phyloP scores from a whole-genome alignment of 2,797 vertebrate genomes.

The Discoglossus pictus region DNA sequence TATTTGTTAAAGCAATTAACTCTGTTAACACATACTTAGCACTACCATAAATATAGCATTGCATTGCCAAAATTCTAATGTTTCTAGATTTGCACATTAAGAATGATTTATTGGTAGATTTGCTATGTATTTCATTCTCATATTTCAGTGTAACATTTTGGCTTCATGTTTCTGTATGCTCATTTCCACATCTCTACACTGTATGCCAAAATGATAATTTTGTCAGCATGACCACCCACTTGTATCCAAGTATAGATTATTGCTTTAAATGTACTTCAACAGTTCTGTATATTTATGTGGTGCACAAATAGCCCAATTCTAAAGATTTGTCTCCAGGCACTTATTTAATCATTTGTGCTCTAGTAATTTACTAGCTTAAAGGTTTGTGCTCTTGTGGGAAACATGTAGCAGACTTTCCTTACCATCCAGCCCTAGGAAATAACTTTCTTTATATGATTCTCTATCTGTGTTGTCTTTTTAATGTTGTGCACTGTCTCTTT shows the following conservation, averaged over 20 bases:
- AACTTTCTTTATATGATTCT: conserved; percentile 64
- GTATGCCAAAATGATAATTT: neutral
- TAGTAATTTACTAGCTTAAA: conserved; percentile 46
- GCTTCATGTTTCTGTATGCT: conserved; percentile 1
- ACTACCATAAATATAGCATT: no score
- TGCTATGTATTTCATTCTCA: neutral
- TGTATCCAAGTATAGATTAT: conserved; percentile 11
- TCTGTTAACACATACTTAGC: no score
- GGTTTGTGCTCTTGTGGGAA: conserved; percentile 39
- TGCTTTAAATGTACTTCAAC: conserved; percentile 34
- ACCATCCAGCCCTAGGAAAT: conserved; percentile 60
- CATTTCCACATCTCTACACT: neutral
- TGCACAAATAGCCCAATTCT: conserved; percentile 26
- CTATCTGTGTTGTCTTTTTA: conserved; percentile 75
- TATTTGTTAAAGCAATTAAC: no score
- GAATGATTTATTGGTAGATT: no score
- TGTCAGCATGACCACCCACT: conserved; percentile 23
- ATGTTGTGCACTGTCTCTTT: conserved; percentile 84
- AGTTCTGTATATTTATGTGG: conserved; percentile 27
- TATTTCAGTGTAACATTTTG: neutral
- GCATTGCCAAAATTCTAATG: no score
- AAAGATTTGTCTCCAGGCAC: conserved; percentile 31
- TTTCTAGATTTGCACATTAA: no score
- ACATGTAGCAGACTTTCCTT: conserved; percentile 48
- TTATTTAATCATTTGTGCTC: conserved; percentile 49